Base-by-base conservation (phyloP, 2,888 invertebrate species). In the Halictus ligatus region DNA sequence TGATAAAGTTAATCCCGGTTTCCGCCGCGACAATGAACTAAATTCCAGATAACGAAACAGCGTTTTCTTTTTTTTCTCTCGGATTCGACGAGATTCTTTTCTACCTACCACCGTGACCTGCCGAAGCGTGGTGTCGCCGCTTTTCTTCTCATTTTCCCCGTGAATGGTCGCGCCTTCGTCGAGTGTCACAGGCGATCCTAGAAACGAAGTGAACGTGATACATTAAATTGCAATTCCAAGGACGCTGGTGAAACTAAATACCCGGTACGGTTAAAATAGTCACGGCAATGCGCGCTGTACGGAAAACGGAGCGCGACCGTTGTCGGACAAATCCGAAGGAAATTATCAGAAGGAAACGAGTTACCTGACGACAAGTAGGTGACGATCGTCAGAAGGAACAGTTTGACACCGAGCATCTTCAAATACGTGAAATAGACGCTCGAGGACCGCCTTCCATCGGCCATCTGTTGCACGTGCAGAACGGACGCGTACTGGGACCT, bases 101-200 rank as follows among this genome's bases (percentile, higher is more conserved):
- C 25, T 71, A 77, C 75, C 89, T 89, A 94, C 94, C 91, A 93
- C 89, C 84, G 90, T 93, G 10, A 93, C 91, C 85, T 91, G 90
- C 48, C 92, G 92, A 46, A 94, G 89, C 29, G 93, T 92, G 46
- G 85, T 85, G 72, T 87, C 83, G 80, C 83, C 80, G 18, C 77
- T 72, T 50, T 75, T 48, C 58, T 77, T 75, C 50, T 88, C 81
- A 25, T 83, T 35, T 29, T 75, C 40, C 12, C n/a, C 48, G 35
- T 83, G 35, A 21, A n/a, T 54, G 1, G 43, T 73, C 12, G 46
- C 60, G 73, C 67, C 48, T 40, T 81, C 71, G 25, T 77, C 40
- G 25, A 29, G 35, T 15, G 71, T 12, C n/a, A 73, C 25, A 54
- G 88, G 86, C 54, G 72, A 78, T 83, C 83, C 90, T 90, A 75